Evolutionary conservation across 2,888 invertebrate species (phyloP).

Genomic region (Sarcophaga variegata): DNA sequence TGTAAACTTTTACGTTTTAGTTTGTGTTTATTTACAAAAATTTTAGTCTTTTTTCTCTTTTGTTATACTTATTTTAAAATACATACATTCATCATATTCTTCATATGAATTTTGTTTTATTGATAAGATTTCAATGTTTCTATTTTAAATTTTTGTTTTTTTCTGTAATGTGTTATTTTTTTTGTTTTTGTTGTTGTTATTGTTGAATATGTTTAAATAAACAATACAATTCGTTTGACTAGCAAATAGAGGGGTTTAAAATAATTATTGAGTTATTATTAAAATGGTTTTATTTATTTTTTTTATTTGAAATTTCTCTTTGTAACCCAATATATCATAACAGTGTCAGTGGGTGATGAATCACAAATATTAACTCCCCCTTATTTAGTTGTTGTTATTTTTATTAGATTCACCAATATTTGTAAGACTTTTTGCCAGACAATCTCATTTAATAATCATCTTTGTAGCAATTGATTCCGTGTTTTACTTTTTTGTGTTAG

Average conservation of each 20-base stretch:
- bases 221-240: constrained; percentile 50
- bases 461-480: constrained; percentile 21
- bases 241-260: constrained; percentile 12
- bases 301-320: constrained; percentile 21
- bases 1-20: constrained; percentile 65
- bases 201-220: not conserved
- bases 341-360: constrained; percentile 58
- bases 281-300: constrained; percentile 22
- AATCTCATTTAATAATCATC: constrained; percentile 13
- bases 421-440: constrained; percentile 15
- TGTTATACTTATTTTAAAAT: constrained; percentile 43
- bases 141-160: constrained; percentile 19
- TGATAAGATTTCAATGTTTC: constrained; percentile 39
- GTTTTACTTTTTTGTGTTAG: not conserved
- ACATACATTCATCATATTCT: constrained; percentile 47
- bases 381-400: constrained; percentile 17
- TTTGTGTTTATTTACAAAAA: constrained; percentile 15
- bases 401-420: constrained; percentile 33
- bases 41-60: constrained; percentile 14
- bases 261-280: constrained; percentile 19
- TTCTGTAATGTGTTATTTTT: not conserved
- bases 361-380: constrained; percentile 58
- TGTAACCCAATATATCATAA: constrained; percentile 58
- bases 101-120: constrained; percentile 47
- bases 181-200: constrained; percentile 3